These are phyloP conservation scores for Cephalophus harveyi DNA, from an alignment of 2,113 vertebrate species.

Conservation along the genomic window DNA sequence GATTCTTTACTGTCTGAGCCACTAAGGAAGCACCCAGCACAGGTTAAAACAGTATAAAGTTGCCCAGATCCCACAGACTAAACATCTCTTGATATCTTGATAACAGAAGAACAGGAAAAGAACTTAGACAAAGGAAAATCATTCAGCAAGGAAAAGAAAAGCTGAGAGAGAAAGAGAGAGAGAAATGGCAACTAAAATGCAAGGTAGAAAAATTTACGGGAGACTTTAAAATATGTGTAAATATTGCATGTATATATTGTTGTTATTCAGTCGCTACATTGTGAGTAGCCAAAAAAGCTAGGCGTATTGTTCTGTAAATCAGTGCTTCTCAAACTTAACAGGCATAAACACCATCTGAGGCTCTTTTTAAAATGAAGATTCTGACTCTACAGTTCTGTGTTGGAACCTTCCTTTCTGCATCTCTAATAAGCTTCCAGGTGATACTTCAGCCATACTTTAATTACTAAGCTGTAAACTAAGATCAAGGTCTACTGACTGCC, in stretches of 20 bases:
- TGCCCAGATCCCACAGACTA: background rate
- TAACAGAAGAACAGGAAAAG: background rate
- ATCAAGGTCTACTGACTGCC: background rate
- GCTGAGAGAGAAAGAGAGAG: background rate
- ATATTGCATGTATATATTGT: background rate
- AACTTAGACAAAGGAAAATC: background rate
- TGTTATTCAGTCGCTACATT: background rate
- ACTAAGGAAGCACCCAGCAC: background rate
- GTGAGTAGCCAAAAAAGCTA: background rate
- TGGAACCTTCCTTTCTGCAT: too few species aligned
- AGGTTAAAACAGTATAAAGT: background rate
- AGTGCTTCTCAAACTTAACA: background rate
- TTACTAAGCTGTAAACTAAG: background rate
- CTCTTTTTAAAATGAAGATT: background rate
- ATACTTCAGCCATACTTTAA: background rate
- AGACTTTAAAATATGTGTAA: background rate
- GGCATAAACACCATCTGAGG: background rate
- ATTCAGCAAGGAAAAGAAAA: background rate
- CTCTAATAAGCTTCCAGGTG: background rate
- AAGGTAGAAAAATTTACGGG: background rate
- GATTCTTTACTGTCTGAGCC: background rate
- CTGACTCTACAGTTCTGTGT: background rate
- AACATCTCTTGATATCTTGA: background rate
- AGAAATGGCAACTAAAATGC: background rate
- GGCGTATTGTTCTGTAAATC: background rate